Conservation (phyloP, 2,888 invertebrate genomes). For the Hanleya hanleyi region DNA sequence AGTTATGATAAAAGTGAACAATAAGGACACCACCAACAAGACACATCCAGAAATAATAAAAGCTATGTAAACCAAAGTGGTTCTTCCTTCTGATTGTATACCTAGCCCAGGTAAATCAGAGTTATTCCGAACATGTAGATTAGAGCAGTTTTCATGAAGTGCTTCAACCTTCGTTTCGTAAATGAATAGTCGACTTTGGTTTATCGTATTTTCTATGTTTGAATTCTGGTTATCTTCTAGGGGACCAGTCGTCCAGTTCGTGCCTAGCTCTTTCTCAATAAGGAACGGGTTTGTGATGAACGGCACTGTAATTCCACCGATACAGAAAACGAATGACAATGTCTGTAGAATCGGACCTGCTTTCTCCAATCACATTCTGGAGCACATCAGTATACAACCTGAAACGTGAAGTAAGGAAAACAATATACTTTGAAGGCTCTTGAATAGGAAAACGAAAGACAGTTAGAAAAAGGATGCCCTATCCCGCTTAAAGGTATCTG, state of each 20-base stretch:
- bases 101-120: background rate
- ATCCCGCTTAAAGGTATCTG: too few relatives aligned
- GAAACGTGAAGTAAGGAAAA: background rate
- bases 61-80: constrained; percentile 14
- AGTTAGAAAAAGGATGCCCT: too few relatives aligned
- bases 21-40: background rate
- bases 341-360: background rate
- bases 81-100: background rate
- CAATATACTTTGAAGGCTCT: too few relatives aligned
- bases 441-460: too few relatives aligned
- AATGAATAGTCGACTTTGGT: too few relatives aligned
- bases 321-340: background rate
- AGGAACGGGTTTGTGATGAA: constrained; percentile 40
- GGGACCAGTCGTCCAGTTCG: background rate
- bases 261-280: background rate
- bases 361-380: background rate
- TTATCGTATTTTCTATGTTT: too few relatives aligned
- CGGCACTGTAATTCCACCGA: constrained; percentile 37
- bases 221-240: too few relatives aligned
- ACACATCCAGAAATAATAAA: constrained; percentile 12
- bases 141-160: too few relatives aligned
- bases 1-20: too few relatives aligned
- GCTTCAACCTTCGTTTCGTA: too few relatives aligned
- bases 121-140: too few relatives aligned
- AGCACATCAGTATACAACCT: background rate